A percentile compares a stretch with the other conserved stretches of the same genome.
phyloP scores from a whole-genome alignment of 2,888 invertebrate genomes.

The Tachina grossa region DNA sequence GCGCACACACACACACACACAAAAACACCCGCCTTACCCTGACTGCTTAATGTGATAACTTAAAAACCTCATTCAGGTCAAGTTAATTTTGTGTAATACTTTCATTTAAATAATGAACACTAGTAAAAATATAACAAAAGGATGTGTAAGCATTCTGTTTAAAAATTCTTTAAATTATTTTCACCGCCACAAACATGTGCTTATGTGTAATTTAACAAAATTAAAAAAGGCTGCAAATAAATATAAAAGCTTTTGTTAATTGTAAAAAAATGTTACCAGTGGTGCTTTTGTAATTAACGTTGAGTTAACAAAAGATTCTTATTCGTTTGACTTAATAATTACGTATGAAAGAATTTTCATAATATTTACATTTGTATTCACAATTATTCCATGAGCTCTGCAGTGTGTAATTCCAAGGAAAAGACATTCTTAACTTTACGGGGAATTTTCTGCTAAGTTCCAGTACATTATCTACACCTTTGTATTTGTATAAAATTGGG shows the following conservation, averaged over 20 bases:
- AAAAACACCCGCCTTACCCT: too few relatives aligned
- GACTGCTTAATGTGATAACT: neutral
- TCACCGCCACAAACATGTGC: neutral
- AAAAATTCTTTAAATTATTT: neutral
- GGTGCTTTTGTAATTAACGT: neutral
- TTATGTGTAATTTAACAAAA: neutral
- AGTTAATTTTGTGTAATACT: neutral
- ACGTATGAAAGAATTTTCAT: neutral
- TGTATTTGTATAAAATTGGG: too few relatives aligned
- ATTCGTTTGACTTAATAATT: neutral
- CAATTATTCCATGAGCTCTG: too few relatives aligned
- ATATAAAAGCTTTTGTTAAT: neutral
- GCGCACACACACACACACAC: too few relatives aligned
- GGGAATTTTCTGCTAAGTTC: too few relatives aligned
- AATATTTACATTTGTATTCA: too few relatives aligned
- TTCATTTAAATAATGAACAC: slow-evolving; percentile 2
- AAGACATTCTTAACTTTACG: too few relatives aligned
- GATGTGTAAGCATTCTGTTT: neutral
- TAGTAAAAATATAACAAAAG: too few relatives aligned
- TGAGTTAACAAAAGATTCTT: neutral
- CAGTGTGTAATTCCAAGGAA: too few relatives aligned
- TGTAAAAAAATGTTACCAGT: neutral
- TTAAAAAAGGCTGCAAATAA: slow-evolving; percentile 7
- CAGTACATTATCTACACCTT: too few relatives aligned
- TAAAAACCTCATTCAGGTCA: slow-evolving; percentile 11